These are phyloP conservation scores for Lepidurus couesii DNA, from an alignment of 1,140 invertebrate genomes.

Conservation along the genomic window DNA sequence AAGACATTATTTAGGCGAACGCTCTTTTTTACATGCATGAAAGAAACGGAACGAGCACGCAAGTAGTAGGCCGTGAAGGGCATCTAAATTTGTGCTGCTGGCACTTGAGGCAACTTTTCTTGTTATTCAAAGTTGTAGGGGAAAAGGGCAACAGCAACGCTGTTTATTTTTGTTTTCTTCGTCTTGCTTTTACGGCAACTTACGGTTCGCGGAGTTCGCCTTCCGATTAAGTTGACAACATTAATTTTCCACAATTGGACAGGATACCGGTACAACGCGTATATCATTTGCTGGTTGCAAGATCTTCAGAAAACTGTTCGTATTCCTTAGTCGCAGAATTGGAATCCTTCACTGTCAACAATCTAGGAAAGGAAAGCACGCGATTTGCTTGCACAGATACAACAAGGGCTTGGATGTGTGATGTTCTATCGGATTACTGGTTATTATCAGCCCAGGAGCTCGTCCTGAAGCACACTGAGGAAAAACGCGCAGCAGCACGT, in stretches of 20 bases:
- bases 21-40: slow-evolving; percentile 9
- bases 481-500: slow-evolving; percentile 20
- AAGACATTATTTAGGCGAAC: neutral
- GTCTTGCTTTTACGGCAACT: neutral
- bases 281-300: neutral
- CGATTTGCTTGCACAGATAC: neutral
- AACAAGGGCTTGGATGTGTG: neutral
- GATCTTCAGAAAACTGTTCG: neutral
- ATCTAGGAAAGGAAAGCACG: neutral
- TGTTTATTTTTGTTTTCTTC: neutral
- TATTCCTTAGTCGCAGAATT: neutral
- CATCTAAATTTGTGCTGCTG: neutral
- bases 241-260: neutral
- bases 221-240: neutral
- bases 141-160: neutral
- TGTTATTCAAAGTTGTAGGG: neutral
- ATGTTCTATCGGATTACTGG: neutral
- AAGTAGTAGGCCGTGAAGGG: slow-evolving; percentile 20
- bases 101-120: neutral
- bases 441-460: neutral
- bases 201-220: neutral
- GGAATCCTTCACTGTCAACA: neutral
- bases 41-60: neutral
- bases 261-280: neutral
- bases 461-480: slow-evolving; percentile 8